Percentiles rank a stretch among this genome's conserved stretches.
These are phyloP conservation scores for Zeus faber DNA, from an alignment of 2,113 vertebrate genomes.

Conservation along the genomic window DNA sequence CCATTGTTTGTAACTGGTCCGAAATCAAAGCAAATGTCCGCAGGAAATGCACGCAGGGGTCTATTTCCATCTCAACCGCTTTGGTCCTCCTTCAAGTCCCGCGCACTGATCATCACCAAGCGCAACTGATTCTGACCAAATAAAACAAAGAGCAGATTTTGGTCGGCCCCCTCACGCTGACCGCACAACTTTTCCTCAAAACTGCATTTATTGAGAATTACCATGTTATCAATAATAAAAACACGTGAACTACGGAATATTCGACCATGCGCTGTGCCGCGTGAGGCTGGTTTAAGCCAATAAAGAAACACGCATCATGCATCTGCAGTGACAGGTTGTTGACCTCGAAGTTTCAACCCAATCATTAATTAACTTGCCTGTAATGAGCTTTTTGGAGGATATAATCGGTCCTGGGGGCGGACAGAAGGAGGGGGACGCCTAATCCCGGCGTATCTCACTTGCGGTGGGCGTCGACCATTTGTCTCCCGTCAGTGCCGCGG, in stretches of 20 bases:
- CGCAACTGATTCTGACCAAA: conserved; percentile 39
- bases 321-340: background rate
- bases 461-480: conserved; percentile 6
- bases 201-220: no score
- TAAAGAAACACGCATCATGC: background rate
- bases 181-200: no score
- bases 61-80: conserved; percentile 49
- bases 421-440: conserved; percentile 46
- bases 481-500: no score
- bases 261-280: no score
- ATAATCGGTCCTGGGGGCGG: conserved; percentile 59
- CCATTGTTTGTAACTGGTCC: conserved; percentile 65
- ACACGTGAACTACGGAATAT: background rate
- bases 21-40: conserved; percentile 68
- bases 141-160: no score
- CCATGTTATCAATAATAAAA: background rate
- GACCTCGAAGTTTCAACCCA: background rate
- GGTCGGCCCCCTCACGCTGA: no score
- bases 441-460: conserved; percentile 46
- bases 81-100: conserved; percentile 35
- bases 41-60: conserved; percentile 72
- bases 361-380: conserved; percentile 32
- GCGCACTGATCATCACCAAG: conserved; percentile 34
- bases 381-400: conserved; percentile 66
- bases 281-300: background rate